Evolutionary conservation across 2,797 vertebrate genomes (phyloP), one percentile per base, ranked within the genome.

Genomic region (Sphenodon punctatus): DNA sequence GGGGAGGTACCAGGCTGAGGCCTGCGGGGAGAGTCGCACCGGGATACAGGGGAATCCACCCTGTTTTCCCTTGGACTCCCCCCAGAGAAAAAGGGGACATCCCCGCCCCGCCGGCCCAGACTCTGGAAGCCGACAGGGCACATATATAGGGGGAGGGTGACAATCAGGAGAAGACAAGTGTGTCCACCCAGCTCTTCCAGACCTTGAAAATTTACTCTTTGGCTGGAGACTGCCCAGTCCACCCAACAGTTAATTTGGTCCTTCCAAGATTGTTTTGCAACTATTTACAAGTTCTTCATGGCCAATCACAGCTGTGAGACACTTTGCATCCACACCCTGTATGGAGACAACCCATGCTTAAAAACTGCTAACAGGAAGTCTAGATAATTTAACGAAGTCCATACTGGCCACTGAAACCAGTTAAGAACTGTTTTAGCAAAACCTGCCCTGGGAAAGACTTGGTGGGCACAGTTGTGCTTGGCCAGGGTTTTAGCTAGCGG

Each of bases 121-220:
- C n/a, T n/a, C n/a, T n/a, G n/a, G n/a, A n/a, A n/a, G n/a, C n/a
- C n/a, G n/a, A n/a, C n/a, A n/a, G n/a, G n/a, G n/a, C n/a, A n/a
- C n/a, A n/a, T n/a, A n/a, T n/a, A n/a, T n/a, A n/a, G n/a, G n/a
- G n/a, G n/a, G n/a, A n/a, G n/a, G n/a, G n/a, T n/a, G n/a, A n/a
- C n/a, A n/a, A n/a, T n/a, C n/a, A n/a, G n/a, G n/a, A n/a, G n/a
- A n/a, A n/a, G n/a, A n/a, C n/a, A n/a, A n/a, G n/a, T n/a, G n/a
- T n/a, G n/a, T 48, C 59, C 1, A 0, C 32, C 6, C 0, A 11
- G 5, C 6, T 1, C 5, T 17, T 39, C 75, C 75, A 3, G 4
- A n/a, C 5, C 38, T 41, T 0, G 0, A 73, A 66, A 1, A 0
- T 2, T 51, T 1, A 0, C 43, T 9, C 8, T n/a, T 60, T 25